A percentile compares a stretch with the other conserved stretches of the same genome.
These are phyloP conservation scores for Acarapis woodi DNA, from an alignment of 1,140 invertebrate species.

Conservation along the genomic window DNA sequence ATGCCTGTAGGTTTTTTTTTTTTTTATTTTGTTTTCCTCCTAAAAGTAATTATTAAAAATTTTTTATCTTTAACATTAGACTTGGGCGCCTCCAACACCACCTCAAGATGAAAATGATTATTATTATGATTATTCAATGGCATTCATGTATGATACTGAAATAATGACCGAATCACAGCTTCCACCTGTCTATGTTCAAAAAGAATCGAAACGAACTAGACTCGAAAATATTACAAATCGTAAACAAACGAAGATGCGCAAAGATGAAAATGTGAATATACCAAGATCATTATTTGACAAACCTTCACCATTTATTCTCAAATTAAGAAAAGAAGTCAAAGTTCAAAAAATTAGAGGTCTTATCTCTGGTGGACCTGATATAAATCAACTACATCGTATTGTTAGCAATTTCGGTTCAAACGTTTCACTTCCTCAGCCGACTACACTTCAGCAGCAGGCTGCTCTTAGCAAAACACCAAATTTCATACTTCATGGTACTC, in stretches of 20 bases:
- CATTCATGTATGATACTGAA: slow-evolving; percentile 50
- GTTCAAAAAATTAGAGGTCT: slow-evolving; percentile 29
- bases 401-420: slow-evolving; percentile 1
- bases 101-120: slow-evolving; percentile 46
- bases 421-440: slow-evolving; percentile 11
- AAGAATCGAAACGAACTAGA: slow-evolving; percentile 38
- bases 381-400: slow-evolving; percentile 1
- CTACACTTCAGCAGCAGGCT: slow-evolving; percentile 24
- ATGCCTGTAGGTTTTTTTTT: slow-evolving; percentile 20
- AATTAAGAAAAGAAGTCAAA: slow-evolving; percentile 41
- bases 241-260: slow-evolving; percentile 23
- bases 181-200: slow-evolving; percentile 52
- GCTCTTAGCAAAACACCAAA: slow-evolving; percentile 13
- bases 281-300: slow-evolving; percentile 61
- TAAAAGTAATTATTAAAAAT: neutral
- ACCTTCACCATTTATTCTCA: slow-evolving; percentile 40
- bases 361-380: slow-evolving; percentile 17
- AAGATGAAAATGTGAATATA: slow-evolving; percentile 40
- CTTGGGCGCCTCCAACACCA: slow-evolving; percentile 82
- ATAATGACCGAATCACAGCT: slow-evolving; percentile 51
- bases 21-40: neutral
- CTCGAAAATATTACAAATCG: slow-evolving; percentile 23
- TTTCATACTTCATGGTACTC: slow-evolving; percentile 1
- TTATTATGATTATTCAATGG: slow-evolving; percentile 53
- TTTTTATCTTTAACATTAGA: slow-evolving; percentile 24